Conservation (phyloP, 1,140 invertebrate species). For the Microplitis demolitor region DNA sequence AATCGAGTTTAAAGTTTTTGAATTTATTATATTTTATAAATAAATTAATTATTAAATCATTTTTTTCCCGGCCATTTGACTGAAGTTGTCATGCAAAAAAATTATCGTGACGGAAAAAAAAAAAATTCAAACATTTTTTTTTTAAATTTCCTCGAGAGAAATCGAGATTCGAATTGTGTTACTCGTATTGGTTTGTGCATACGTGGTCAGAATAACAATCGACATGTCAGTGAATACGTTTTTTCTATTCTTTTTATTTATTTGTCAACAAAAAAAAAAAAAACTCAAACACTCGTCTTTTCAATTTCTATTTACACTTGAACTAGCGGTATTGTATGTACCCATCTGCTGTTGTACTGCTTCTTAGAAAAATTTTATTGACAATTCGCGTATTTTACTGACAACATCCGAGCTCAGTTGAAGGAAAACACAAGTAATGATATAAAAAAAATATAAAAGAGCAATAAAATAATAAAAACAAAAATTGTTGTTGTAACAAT, state of each 20-base stretch:
- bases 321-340: too few species aligned
- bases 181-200: neutral
- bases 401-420: neutral
- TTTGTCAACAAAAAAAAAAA: neutral
- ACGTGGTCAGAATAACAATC: conserved; percentile 10
- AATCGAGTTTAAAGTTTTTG: too few species aligned
- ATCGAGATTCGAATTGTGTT: neutral
- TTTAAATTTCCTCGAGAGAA: neutral
- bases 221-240: neutral
- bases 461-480: too few species aligned
- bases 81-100: too few species aligned
- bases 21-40: too few species aligned
- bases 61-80: too few species aligned
- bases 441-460: too few species aligned
- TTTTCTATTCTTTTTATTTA: neutral
- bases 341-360: too few species aligned
- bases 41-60: too few species aligned
- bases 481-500: neutral
- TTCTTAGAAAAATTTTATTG: neutral
- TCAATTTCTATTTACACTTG: too few species aligned
- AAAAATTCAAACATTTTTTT: neutral
- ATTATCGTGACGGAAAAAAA: too few species aligned
- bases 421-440: neutral
- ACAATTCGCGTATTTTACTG: neutral
- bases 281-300: too few species aligned